Evolutionary conservation across 2,888 invertebrate species (phyloP).

Genomic region (Norana najaformis): DNA sequence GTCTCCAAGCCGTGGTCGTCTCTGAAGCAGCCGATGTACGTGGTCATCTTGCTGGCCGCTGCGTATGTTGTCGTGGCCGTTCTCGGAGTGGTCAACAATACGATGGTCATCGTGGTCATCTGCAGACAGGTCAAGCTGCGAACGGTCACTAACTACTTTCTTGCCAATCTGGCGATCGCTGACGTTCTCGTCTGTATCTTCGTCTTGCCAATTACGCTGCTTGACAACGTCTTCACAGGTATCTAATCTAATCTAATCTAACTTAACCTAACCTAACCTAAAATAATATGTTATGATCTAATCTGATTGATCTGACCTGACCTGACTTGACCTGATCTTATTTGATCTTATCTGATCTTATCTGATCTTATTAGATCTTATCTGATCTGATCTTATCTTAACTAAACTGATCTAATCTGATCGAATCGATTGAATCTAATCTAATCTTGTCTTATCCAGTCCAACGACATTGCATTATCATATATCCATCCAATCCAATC

Average conservation of each 20-base stretch:
- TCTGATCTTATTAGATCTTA: no score
- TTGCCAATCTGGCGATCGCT: conserved; percentile 46
- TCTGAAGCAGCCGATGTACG: conserved; percentile 49
- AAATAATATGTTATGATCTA: no score
- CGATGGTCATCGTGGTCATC: conserved; percentile 43
- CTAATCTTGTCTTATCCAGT: no score
- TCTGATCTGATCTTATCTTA: no score
- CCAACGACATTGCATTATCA: background rate
- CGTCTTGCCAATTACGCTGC: conserved; percentile 45
- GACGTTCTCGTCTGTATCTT: conserved; percentile 45
- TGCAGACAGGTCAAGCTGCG: conserved; percentile 39
- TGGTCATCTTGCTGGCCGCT: conserved; percentile 39
- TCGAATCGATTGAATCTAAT: no score
- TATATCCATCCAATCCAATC: background rate
- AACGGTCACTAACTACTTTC: conserved; percentile 45
- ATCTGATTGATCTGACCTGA: background rate
- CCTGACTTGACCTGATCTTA: no score
- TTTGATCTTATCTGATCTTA: no score
- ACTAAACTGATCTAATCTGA: no score
- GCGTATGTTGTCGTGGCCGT: conserved; percentile 42
- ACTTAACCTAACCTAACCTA: background rate
- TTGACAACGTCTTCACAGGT: conserved; percentile 44
- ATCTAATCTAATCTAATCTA: conserved; percentile 25
- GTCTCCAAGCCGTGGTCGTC: conserved; percentile 39
- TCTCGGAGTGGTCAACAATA: conserved; percentile 43